Percentiles rank a stretch among this genome's conserved stretches.
Evolutionary conservation across 2,797 vertebrate genomes (phyloP).

Genomic region (Hoplostethus atlanticus): DNA sequence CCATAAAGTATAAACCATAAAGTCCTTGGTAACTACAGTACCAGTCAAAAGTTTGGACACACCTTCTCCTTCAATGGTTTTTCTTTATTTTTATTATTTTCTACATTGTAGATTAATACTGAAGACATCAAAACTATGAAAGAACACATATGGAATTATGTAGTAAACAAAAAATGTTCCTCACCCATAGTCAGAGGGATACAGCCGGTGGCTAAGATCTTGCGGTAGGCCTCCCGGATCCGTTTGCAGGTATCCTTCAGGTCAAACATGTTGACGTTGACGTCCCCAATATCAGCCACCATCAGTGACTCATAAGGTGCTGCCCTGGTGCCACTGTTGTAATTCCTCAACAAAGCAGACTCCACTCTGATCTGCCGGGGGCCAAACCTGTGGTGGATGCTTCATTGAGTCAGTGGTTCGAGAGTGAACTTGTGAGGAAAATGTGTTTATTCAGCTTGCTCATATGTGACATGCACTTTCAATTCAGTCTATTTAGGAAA

Average conservation of each 20-base stretch:
- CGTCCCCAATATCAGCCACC: slow-evolving; percentile 93
- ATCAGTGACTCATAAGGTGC: slow-evolving; percentile 89
- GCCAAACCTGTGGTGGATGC: slow-evolving; percentile 86
- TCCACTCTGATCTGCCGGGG: slow-evolving; percentile 91
- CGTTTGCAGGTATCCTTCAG: slow-evolving; percentile 90
- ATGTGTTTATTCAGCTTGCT: not conserved
- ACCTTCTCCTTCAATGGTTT: no score
- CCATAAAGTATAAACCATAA: no score
- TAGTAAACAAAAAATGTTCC: no score
- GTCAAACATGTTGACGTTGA: slow-evolving; percentile 91
- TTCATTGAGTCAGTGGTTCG: not conserved
- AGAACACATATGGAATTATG: no score
- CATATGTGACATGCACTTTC: no score
- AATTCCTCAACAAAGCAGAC: slow-evolving; percentile 85
- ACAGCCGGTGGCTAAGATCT: slow-evolving; percentile 83
- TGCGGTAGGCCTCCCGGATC: slow-evolving; percentile 87
- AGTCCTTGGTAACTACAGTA: not conserved
- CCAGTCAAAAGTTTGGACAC: no score
- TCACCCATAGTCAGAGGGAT: slow-evolving; percentile 93
- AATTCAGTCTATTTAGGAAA: no score
- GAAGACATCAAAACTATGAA: no score
- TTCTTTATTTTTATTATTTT: no score
- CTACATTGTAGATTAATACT: no score
- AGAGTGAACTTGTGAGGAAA: not conserved
- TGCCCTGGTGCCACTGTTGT: slow-evolving; percentile 86